Conservation (phyloP, 1,140 invertebrate genomes). For the Tenebrio molitor region DNA sequence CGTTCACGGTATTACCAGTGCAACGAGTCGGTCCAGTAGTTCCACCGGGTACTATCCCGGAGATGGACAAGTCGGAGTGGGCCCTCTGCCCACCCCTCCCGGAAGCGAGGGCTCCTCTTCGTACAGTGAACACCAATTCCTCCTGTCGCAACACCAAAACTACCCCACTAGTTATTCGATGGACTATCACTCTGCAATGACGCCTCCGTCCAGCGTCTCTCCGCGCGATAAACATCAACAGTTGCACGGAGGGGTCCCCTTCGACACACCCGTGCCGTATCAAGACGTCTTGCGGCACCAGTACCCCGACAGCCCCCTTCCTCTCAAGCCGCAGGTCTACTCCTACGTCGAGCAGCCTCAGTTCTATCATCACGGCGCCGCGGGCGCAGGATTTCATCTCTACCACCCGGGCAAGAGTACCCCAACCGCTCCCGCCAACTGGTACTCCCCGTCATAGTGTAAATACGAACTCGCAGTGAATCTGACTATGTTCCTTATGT, state of each 20-base stretch:
- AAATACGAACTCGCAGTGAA: slow-evolving; percentile 47
- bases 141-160: slow-evolving; percentile 73
- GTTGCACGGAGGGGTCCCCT: slow-evolving; percentile 65
- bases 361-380: slow-evolving; percentile 81
- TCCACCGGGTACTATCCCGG: slow-evolving; percentile 61
- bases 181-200: slow-evolving; percentile 93
- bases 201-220: slow-evolving; percentile 94
- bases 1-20: slow-evolving; percentile 79
- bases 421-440: slow-evolving; percentile 72
- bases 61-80: slow-evolving; percentile 70
- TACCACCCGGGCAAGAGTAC: slow-evolving; percentile 84
- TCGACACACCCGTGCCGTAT: slow-evolving; percentile 67
- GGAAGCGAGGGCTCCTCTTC: slow-evolving; percentile 86
- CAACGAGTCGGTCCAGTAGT: slow-evolving; percentile 67
- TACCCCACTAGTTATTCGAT: slow-evolving; percentile 77
- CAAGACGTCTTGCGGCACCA: slow-evolving; percentile 74
- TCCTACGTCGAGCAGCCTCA: slow-evolving; percentile 84
- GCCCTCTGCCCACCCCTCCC: slow-evolving; percentile 88
- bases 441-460: slow-evolving; percentile 83
- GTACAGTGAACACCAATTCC: slow-evolving; percentile 77
- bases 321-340: slow-evolving; percentile 92
- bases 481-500: slow-evolving; percentile 53
- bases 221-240: slow-evolving; percentile 88
- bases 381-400: slow-evolving; percentile 86
- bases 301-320: slow-evolving; percentile 81